Evolutionary conservation across 2,797 vertebrate species (phyloP).

Genomic region (Diglossa cyanea): DNA sequence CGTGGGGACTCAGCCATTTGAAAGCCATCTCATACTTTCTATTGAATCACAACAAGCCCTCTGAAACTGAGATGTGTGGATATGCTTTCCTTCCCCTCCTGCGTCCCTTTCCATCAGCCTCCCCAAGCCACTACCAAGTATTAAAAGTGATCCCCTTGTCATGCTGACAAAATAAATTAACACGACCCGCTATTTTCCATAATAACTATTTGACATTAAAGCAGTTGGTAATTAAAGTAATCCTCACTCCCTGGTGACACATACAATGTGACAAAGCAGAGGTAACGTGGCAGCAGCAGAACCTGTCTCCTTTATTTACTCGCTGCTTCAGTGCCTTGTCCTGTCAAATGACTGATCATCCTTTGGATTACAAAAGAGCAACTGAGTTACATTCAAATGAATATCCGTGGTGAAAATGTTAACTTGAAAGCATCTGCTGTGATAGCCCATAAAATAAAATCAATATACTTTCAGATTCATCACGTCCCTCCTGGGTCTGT

Average conservation of each 20-base stretch:
- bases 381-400: not conserved
- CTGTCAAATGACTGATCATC: not conserved
- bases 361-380: constrained; percentile 29
- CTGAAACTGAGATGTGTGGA: not conserved
- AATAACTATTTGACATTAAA: constrained; percentile 59
- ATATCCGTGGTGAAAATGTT: constrained; percentile 35
- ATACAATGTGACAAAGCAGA: constrained; percentile 18
- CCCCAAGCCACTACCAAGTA: not conserved
- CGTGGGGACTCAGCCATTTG: rapidly evolving
- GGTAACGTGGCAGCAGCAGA: not conserved
- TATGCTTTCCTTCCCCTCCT: constrained; percentile 5
- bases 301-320: constrained; percentile 33
- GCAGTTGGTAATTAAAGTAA: constrained; percentile 64
- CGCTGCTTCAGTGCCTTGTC: not conserved
- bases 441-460: constrained; percentile 3
- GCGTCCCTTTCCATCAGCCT: not conserved
- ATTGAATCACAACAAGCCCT: not conserved
- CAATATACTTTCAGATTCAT: constrained; percentile 3
- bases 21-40: not conserved
- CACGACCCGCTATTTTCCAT: constrained; percentile 27
- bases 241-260: constrained; percentile 43
- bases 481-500: not conserved
- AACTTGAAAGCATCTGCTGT: not conserved
- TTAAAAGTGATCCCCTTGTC: constrained; percentile 50
- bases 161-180: constrained; percentile 65